Evolutionary conservation across 2,888 invertebrate genomes (phyloP).

Genomic region (Folsomia manolachei): DNA sequence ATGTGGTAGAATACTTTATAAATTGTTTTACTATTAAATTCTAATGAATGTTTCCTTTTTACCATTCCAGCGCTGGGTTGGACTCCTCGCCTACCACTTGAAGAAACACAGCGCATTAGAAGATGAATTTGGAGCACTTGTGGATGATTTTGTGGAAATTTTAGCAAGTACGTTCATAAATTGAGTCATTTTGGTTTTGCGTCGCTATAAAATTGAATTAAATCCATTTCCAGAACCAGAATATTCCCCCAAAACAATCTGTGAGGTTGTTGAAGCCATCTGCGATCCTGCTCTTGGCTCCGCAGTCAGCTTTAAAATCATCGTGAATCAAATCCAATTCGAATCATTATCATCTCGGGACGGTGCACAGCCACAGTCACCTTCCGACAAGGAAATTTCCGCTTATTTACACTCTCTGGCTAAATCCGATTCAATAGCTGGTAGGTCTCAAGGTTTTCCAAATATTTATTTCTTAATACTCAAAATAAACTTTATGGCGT

Average conservation of each 20-base stretch:
- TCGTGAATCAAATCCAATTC: background rate
- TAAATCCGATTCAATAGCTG: slow-evolving; percentile 2
- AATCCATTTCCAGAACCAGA: too few relatives aligned
- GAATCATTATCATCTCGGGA: background rate
- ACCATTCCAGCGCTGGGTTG: slow-evolving; percentile 6
- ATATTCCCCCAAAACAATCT: background rate
- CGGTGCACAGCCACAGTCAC: background rate
- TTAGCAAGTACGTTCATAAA: slow-evolving; percentile 11
- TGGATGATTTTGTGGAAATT: background rate
- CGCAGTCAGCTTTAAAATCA: background rate
- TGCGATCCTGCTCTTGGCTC: background rate
- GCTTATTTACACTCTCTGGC: background rate
- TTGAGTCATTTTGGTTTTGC: background rate
- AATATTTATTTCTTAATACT: too few relatives aligned
- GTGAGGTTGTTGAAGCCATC: background rate
- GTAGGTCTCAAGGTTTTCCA: too few relatives aligned
- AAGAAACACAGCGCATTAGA: background rate
- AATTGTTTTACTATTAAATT: background rate
- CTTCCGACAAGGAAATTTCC: background rate
- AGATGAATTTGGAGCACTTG: background rate
- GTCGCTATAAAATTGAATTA: too few relatives aligned
- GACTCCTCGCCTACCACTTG: slow-evolving; percentile 7
- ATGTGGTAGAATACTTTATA: background rate
- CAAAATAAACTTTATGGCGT: too few relatives aligned
- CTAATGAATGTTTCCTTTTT: background rate